Conservation (phyloP, 2,113 vertebrate species). For the Prochilodus magdalenae region DNA sequence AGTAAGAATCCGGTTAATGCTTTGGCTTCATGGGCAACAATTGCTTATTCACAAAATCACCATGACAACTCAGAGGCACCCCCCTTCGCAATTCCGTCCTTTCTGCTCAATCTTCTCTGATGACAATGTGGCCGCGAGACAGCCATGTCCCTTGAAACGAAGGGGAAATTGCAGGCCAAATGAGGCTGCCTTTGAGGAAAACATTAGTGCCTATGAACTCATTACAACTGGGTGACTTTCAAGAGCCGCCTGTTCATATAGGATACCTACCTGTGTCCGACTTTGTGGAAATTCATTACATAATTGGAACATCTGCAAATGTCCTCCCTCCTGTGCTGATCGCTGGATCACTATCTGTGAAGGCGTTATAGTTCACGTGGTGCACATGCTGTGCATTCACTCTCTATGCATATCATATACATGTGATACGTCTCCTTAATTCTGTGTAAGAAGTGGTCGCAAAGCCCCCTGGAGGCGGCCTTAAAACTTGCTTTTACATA, state of each 20-base stretch:
- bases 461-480: conserved; percentile 33
- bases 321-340: not conserved
- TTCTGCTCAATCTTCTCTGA: conserved; percentile 61
- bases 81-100: conserved; percentile 63
- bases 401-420: not conserved
- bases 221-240: conserved; percentile 41
- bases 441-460: not conserved
- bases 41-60: conserved; percentile 77
- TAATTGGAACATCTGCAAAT: not conserved
- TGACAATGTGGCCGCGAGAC: conserved; percentile 46
- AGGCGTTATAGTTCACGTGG: not conserved
- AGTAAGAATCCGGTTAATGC: conserved; percentile 66
- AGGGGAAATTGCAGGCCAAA: not conserved
- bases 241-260: not conserved
- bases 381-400: not conserved
- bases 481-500: conserved; percentile 6
- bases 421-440: not conserved
- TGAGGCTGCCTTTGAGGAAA: not conserved
- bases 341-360: not conserved
- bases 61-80: conserved; percentile 74
- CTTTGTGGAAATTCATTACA: conserved; percentile 10
- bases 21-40: conserved; percentile 67
- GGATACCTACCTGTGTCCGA: not conserved
- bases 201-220: conserved; percentile 17
- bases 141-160: conserved; percentile 20